Conservation (phyloP, 2,113 vertebrate genomes). For the Tylochromis polylepis region DNA sequence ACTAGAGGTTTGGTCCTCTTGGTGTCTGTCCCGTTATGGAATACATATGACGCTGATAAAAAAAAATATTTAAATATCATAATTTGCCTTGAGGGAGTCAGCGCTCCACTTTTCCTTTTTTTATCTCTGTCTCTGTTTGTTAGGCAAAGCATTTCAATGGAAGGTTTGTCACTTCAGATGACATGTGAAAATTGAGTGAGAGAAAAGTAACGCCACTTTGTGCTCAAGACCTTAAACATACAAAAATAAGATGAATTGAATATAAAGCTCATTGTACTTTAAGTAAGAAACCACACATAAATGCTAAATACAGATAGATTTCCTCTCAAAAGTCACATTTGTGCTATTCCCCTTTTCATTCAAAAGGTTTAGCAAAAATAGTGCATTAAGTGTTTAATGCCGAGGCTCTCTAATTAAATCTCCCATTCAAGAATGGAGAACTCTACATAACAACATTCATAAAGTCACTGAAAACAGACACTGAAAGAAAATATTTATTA, state of each 20-base stretch:
- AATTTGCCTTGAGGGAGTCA: neutral
- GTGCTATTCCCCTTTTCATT: neutral
- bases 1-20: neutral
- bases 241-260: neutral
- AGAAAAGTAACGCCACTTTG: neutral
- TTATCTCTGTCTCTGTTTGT: neutral
- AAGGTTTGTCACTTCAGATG: neutral
- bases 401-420: too few relatives aligned
- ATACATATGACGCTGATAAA: neutral
- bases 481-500: neutral
- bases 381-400: too few relatives aligned
- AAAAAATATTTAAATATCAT: neutral
- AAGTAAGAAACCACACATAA: neutral
- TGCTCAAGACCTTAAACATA: neutral
- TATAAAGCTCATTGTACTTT: neutral
- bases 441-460: too few relatives aligned
- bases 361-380: neutral
- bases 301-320: neutral
- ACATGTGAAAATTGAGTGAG: neutral
- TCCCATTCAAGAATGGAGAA: too few relatives aligned
- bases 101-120: neutral
- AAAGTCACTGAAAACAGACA: neutral
- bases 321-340: neutral
- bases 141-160: neutral
- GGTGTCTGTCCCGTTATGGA: neutral